Evolutionary conservation across 2,797 vertebrate genomes (phyloP).

Genomic region (Melanogrammus aeglefinus): DNA sequence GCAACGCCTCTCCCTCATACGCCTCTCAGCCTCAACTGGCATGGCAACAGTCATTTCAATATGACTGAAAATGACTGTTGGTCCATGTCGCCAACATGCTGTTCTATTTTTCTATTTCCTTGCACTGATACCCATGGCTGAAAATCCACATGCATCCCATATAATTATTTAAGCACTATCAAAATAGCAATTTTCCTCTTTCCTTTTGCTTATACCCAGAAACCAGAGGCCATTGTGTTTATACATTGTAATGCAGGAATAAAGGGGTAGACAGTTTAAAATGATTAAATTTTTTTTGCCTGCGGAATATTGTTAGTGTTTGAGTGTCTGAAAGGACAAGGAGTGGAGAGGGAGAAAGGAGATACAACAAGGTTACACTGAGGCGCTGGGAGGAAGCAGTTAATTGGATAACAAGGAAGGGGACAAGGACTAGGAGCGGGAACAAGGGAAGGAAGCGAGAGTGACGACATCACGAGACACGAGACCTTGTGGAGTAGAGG

Average conservation of each 20-base stretch:
- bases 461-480: conserved; percentile 17
- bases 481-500: neutral
- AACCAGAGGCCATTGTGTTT: neutral
- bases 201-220: neutral
- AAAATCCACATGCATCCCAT: neutral
- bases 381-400: conserved; percentile 11
- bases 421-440: conserved; percentile 18
- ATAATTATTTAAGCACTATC: too few relatives aligned
- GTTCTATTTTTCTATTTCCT: neutral
- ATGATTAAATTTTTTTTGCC: neutral
- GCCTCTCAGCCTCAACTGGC: neutral
- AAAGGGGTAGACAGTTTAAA: neutral
- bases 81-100: neutral
- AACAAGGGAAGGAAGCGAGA: conserved; percentile 15
- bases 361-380: conserved; percentile 6
- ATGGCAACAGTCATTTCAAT: neutral
- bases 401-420: conserved; percentile 27
- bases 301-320: neutral
- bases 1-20: neutral
- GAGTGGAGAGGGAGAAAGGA: conserved; percentile 23
- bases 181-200: neutral
- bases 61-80: neutral
- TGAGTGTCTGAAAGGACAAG: conserved; percentile 8
- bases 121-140: neutral
- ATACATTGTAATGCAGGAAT: neutral